phyloP scores from a whole-genome alignment of 37 sponge, comb jelly and placozoan genomes.

The Chondrosia reniformis region DNA sequence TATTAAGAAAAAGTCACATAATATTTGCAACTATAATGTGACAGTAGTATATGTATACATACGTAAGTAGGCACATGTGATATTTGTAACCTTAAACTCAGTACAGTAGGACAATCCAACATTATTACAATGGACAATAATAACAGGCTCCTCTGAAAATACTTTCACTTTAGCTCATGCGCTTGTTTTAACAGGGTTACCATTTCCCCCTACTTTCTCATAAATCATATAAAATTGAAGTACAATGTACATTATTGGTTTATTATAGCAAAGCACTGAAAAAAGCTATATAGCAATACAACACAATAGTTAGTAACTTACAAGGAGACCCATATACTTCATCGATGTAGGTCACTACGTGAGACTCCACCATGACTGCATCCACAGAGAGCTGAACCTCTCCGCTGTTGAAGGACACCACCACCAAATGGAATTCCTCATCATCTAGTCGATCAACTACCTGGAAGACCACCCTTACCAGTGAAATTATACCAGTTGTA shows the following conservation, averaged over 20 bases:
- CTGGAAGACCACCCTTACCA: constrained; percentile 57
- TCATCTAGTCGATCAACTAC: constrained; percentile 35
- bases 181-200: too few relatives aligned
- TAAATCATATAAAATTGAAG: background rate
- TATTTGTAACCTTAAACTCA: too few relatives aligned
- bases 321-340: constrained; percentile 6
- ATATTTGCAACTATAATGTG: too few relatives aligned
- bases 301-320: background rate
- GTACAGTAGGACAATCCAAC: too few relatives aligned
- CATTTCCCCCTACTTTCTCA: background rate
- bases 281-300: background rate
- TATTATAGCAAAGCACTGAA: background rate
- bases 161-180: too few relatives aligned
- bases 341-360: background rate
- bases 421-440: constrained; percentile 56
- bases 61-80: background rate
- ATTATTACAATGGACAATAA: too few relatives aligned
- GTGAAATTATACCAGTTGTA: constrained; percentile 27
- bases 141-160: too few relatives aligned
- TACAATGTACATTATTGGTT: background rate
- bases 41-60: background rate
- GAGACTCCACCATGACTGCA: constrained; percentile 13
- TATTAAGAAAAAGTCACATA: too few relatives aligned
- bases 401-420: constrained; percentile 37
- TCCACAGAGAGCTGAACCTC: constrained; percentile 45